Base-by-base conservation (phyloP, 2,888 invertebrate genomes). In the Drosophila longiperda region DNA sequence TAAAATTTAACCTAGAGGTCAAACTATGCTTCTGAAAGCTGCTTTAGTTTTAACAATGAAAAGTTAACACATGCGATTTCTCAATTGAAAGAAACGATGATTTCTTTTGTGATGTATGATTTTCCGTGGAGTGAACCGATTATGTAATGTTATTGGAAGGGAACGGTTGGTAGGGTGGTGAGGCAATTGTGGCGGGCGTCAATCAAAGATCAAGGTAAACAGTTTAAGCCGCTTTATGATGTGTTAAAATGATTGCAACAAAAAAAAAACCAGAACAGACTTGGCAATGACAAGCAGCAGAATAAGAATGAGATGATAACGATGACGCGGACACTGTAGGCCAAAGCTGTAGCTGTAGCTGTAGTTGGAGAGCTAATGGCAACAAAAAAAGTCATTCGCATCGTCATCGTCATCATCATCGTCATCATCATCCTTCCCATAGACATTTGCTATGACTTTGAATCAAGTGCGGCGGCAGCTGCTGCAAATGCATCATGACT, bases 211-310 rank as follows among this genome's bases (percentile, higher is more conserved):
- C 62, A 77, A 75, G 73, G 58, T 55, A 59, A 73, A 88, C 88
- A 85, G 81, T 87, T 80, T 79, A 87, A 88, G 87, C 82, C 72
- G 83, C 90, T 86, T 89, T 83, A 85, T 76, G 83, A 90, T 89
- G 87, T 87, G 87, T 88, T 90, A 87, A 87, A 89, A 87, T 74
- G 80, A 90, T 85, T 83, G 88, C 87, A 61, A 62, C 54, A 66
- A 42, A 52, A 74, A 62, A 66, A 42, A 52, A 74, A 62, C 59
- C 64, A 54, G 48, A 66, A 40, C 50, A 52, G 20, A 49, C 54
- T 38, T 38, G 61, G 45, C 78, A 80, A 78, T 75, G 78, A 80
- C 80, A 80, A 65, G 77, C 66, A 50, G 71, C 48, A 57, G 29
- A 32, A 52, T 32, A 53, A 75, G 66, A 70, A 78, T 62, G 53